phyloP scores from a whole-genome alignment of 2,888 invertebrate genomes.

The Caenorhabditis parvicauda region DNA sequence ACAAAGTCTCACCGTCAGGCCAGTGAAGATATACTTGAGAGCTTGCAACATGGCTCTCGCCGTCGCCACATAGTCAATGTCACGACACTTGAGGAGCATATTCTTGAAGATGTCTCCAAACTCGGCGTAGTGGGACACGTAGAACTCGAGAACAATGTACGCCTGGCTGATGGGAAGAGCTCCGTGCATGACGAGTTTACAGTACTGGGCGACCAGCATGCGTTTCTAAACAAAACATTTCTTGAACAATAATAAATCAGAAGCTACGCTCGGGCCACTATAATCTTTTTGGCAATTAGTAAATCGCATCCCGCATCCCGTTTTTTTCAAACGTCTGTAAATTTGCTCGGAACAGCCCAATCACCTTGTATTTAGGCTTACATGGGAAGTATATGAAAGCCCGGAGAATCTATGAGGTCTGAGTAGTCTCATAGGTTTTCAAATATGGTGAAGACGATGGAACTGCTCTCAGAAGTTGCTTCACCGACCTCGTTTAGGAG shows the following conservation, averaged over 20 bases:
- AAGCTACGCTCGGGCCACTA: not conserved
- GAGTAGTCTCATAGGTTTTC: too few species aligned
- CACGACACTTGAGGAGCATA: conserved; percentile 90
- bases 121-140: conserved; percentile 95
- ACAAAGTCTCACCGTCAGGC: conserved; percentile 66
- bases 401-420: too few species aligned
- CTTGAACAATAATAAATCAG: not conserved
- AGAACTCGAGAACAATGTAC: conserved; percentile 92
- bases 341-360: too few species aligned
- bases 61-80: conserved; percentile 93
- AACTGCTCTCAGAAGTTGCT: too few species aligned
- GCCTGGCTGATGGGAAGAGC: conserved; percentile 85
- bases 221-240: conserved; percentile 14
- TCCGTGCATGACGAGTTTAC: conserved; percentile 95
- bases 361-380: too few species aligned
- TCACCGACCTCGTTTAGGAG: too few species aligned
- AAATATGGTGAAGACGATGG: too few species aligned
- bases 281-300: conserved; percentile 2
- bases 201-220: conserved; percentile 85
- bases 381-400: too few species aligned
- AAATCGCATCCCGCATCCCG: too few species aligned
- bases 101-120: conserved; percentile 98
- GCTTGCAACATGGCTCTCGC: conserved; percentile 89
- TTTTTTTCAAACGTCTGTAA: too few species aligned
- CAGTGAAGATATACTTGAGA: conserved; percentile 82